Evolutionary conservation across 2,888 invertebrate species (phyloP).

Genomic region (Drosophila subsilvestris): DNA sequence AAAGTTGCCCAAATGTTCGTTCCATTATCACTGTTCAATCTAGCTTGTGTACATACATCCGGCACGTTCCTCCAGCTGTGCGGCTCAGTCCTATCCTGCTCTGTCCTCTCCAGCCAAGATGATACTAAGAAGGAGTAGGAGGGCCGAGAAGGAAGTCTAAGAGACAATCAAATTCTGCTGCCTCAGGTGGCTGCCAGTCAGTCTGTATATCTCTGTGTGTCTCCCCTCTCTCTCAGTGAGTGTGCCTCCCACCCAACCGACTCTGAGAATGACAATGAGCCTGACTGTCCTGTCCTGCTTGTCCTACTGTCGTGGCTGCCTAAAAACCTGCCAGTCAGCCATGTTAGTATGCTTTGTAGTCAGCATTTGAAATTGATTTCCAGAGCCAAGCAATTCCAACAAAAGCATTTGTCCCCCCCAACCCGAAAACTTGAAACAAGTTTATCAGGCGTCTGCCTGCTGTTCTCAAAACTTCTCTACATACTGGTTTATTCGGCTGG

Average conservation of each 20-base stretch:
- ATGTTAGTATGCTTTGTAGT: slow-evolving; percentile 50
- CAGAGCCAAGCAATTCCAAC: slow-evolving; percentile 30
- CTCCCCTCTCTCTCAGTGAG: slow-evolving; percentile 2
- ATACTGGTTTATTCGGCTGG: slow-evolving; percentile 27
- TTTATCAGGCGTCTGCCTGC: slow-evolving; percentile 40
- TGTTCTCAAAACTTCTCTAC: not conserved
- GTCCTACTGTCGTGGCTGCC: slow-evolving; percentile 31
- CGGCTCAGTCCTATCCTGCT: not conserved
- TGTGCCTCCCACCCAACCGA: not conserved
- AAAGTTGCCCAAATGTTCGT: slow-evolving; percentile 18
- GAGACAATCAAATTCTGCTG: slow-evolving; percentile 49
- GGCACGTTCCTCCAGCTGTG: slow-evolving; percentile 35
- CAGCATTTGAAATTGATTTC: slow-evolving; percentile 51
- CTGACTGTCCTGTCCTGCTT: slow-evolving; percentile 19
- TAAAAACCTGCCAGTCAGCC: slow-evolving; percentile 40
- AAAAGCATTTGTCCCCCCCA: slow-evolving; percentile 22
- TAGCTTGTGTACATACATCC: slow-evolving; percentile 33
- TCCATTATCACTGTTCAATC: slow-evolving; percentile 41
- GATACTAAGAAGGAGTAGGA: not conserved
- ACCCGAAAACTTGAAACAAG: slow-evolving; percentile 45
- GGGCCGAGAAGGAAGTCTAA: slow-evolving; percentile 8
- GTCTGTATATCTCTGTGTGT: slow-evolving; percentile 1
- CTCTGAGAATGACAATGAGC: slow-evolving; percentile 35
- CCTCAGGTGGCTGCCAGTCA: slow-evolving; percentile 36
- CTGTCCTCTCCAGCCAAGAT: slow-evolving; percentile 8